Evolutionary conservation across 2,797 vertebrate genomes (phyloP), one percentile per base, ranked within the genome.

Genomic region (Fratercula arctica): DNA sequence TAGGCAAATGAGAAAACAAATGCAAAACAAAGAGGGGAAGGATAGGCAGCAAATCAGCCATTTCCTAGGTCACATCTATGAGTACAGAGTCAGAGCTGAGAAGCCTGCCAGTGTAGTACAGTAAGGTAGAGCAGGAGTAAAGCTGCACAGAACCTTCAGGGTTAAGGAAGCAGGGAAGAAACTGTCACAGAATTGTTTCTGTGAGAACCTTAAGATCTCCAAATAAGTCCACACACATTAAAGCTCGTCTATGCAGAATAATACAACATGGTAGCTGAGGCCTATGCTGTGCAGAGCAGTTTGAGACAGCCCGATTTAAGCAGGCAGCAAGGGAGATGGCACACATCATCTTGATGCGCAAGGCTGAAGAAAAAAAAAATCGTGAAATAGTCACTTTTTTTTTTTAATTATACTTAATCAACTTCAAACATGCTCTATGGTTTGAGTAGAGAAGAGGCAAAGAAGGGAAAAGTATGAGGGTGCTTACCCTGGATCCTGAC

Each of bases 401-500:
- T 4, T 46, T 50, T 29, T 16, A 61, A 64, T 37, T 76, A 51
- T 35, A 67, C 20, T 56, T 72, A 74, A 84, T 53, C 24, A 72
- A 21, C 57, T 91, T 72, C 37, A 70, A 50, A 67, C 3, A 25
- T 3, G 10, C 26, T 60, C 43, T 45, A 5, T 10, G 5, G 13
- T 90, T 64, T 67, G 14, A 87, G 17, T 26, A 72, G 11, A 78
- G 50, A 82, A 50, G 13, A 59, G 4, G 24, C 29, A 85, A 72
- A 73, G 59, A 78, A 54, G 6, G 10, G 11, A 51, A 37, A 90
- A 83, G 73, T 41, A 95, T 17, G 16, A 69, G 59, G n/a, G 66
- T 54, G 26, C 98, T 98, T 98, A 99, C 99, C 98, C 98, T 98
- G 54, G 99, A 99, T 95, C 99, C 99, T 59, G 99, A 99, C 45